phyloP scores from a whole-genome alignment of 2,797 vertebrate genomes.

The Oreochromis grahami region DNA sequence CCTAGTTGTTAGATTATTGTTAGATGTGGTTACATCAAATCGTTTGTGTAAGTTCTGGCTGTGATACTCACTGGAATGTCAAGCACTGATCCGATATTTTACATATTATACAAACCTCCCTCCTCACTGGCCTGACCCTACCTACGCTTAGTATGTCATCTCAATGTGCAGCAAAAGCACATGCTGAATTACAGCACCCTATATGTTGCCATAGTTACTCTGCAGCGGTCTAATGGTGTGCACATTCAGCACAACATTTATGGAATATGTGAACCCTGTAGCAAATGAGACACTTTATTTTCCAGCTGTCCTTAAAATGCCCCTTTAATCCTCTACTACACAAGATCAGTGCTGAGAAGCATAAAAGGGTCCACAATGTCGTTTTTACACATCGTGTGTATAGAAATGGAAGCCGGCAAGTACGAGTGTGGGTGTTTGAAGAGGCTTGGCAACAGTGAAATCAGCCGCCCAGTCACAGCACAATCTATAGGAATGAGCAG shows the following conservation, averaged over 20 bases:
- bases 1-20: background rate
- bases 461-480: background rate
- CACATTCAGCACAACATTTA: constrained; percentile 25
- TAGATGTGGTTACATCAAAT: background rate
- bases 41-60: background rate
- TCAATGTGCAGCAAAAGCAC: constrained; percentile 28
- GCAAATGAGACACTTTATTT: background rate
- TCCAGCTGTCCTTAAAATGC: background rate
- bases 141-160: constrained; percentile 50
- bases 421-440: background rate
- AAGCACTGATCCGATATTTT: constrained; percentile 16
- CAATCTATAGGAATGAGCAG: background rate
- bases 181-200: constrained; percentile 17
- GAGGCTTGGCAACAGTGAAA: background rate
- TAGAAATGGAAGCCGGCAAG: background rate
- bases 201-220: constrained; percentile 67
- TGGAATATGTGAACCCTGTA: background rate
- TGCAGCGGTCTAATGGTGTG: background rate
- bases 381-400: background rate
- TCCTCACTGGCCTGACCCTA: constrained; percentile 14
- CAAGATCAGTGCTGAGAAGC: background rate
- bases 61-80: constrained; percentile 2
- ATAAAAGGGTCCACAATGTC: background rate
- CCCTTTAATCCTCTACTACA: background rate
- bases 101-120: background rate